Base-by-base conservation (phyloP, 2,113 vertebrate species). In the Aegithalos caudatus region DNA sequence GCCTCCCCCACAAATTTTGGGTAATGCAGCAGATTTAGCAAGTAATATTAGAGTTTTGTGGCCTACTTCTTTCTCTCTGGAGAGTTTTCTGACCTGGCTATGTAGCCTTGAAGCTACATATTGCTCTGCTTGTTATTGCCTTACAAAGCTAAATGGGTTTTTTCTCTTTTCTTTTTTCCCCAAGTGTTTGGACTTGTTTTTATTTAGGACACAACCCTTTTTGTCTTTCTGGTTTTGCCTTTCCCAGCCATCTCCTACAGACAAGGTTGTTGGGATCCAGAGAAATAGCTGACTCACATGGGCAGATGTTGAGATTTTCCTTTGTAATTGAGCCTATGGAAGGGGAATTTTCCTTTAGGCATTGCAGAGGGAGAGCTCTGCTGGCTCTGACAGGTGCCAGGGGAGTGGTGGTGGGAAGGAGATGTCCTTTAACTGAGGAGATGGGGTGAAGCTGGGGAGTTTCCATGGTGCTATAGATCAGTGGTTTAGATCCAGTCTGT, bases 321-420 rank as follows among this genome's bases (percentile, higher is more conserved):
- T 80, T 29, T 86, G 18, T 81, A 54, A 66, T 0, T 70, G 85
- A 92, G 37, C 33, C 58, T 65, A 0, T 14, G 70, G 61, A 95
- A 90, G 51, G 60, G 85, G 69, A 82, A 89, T 89, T 94, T 91
- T 95, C 88, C 91, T 95, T 78, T 31, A 53, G 86, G 80, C 72
- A 14, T 38, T 89, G 83, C 61, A 60, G 88, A 92, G 86, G 58
- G 74, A 60, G 31, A 84, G 64, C 35, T 70, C 56, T 77, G 42
- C 69, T 84, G 33, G 76, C 81, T 91, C 81, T 81, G 91, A n/a
- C 29, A 12, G 37, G 92, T 58, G 3, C 56, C 44, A 29, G 48
- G 56, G 35, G 11, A 28, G 4, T 62, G 58, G 15, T 3, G 3
- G 29, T 31, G 28, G 47, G 33, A 67, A 83, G 70, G 16, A 42